A percentile compares a stretch with the other conserved stretches of the same genome.
These are phyloP conservation scores for Hippoglossus hippoglossus DNA, from an alignment of 2,797 vertebrate species.

Conservation along the genomic window DNA sequence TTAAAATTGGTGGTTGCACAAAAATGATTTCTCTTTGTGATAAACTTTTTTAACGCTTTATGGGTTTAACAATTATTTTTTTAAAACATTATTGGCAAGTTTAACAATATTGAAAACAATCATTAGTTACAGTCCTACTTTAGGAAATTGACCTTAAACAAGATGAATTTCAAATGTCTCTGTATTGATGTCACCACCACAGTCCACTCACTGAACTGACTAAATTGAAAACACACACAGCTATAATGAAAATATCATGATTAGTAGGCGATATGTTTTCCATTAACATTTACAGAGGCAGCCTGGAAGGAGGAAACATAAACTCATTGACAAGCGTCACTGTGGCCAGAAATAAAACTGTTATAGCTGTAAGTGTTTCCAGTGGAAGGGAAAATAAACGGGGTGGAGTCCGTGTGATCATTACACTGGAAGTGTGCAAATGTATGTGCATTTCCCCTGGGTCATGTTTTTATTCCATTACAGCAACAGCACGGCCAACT, in stretches of 20 bases:
- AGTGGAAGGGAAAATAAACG: constrained; percentile 53
- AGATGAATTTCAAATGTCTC: constrained; percentile 10
- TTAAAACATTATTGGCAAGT: not conserved
- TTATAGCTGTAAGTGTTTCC: constrained; percentile 58
- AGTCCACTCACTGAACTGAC: constrained; percentile 1
- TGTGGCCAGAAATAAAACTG: constrained; percentile 49
- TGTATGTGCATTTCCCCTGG: constrained; percentile 54
- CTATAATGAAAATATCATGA: constrained; percentile 14
- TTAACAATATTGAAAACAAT: not conserved
- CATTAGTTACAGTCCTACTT: not conserved
- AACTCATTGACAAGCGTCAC: constrained; percentile 35
- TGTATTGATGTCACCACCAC: not conserved
- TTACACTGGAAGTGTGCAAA: constrained; percentile 59
- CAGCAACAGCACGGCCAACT: constrained; percentile 38
- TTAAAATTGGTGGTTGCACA: too few species aligned
- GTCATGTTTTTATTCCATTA: constrained; percentile 67
- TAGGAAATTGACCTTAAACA: not conserved
- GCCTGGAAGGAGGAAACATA: constrained; percentile 29
- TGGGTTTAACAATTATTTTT: not conserved
- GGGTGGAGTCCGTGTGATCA: constrained; percentile 58
- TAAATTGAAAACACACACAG: constrained; percentile 15
- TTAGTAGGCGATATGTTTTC: constrained; percentile 35
- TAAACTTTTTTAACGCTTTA: not conserved
- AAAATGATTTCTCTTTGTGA: not conserved
- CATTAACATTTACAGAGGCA: constrained; percentile 32